Conservation (phyloP, 2,888 invertebrate species). For the Congeria kusceri region DNA sequence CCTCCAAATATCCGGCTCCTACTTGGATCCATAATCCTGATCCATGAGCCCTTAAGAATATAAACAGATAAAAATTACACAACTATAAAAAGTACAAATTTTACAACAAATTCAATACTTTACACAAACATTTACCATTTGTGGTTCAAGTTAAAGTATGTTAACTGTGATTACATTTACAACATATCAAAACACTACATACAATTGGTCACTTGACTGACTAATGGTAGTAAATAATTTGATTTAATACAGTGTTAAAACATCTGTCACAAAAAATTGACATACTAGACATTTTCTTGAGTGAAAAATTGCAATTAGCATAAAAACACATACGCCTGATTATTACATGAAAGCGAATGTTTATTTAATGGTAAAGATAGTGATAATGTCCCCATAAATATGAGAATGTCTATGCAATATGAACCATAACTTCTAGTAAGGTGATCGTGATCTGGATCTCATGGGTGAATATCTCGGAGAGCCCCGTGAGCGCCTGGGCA, state of each 20-base stretch:
- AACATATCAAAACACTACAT: too few species aligned
- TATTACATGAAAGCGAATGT: constrained; percentile 13
- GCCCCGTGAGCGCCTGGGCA: constrained; percentile 89
- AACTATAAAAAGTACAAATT: not conserved
- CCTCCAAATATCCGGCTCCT: constrained; percentile 26
- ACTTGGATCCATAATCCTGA: constrained; percentile 39
- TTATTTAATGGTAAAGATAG: not conserved
- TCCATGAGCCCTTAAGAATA: constrained; percentile 55
- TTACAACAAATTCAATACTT: not conserved
- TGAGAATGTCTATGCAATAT: too few species aligned
- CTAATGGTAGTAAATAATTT: too few species aligned
- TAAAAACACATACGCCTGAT: not conserved
- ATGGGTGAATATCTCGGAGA: constrained; percentile 98
- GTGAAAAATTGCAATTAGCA: too few species aligned
- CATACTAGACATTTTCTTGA: too few species aligned
- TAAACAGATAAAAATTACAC: constrained; percentile 30
- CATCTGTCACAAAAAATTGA: too few species aligned
- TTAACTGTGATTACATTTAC: too few species aligned
- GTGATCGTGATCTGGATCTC: constrained; percentile 88
- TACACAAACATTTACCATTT: not conserved
- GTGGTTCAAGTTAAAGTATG: not conserved
- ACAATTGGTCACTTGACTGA: too few species aligned
- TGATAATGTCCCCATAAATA: constrained; percentile 12
- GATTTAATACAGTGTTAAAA: too few species aligned
- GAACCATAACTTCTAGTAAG: constrained; percentile 33